Base-by-base conservation (phyloP, 2,888 invertebrate species). In the Habrosyne pyritoides region DNA sequence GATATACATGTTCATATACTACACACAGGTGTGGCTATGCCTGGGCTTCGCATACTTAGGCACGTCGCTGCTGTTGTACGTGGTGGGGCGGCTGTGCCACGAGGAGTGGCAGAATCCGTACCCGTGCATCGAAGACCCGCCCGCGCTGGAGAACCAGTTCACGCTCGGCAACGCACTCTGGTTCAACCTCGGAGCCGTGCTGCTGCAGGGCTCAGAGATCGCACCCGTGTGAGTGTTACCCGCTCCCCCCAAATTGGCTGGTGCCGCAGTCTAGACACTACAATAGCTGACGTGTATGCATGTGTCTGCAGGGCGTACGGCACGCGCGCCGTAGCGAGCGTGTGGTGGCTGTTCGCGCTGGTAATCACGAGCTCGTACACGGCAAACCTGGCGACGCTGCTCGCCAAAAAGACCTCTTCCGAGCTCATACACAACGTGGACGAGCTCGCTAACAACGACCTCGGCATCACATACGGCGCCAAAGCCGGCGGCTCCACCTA, bases 91-190 rank as follows among this genome's bases (percentile, higher is more conserved):
- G 66, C 89, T 97, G 61, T 96, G 96, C 66, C 97, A 98, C 5
- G 95, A 95, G 66, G 98, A 98, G 91, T 97, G 97, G 97, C 96
- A 95, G 77, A 97, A 97, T 90, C 97, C 98, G 0, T 95, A 96
- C 91, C 96, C 97, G 0, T 97, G 97, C 83, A 94, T 97, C 64
- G 96, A 96, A 68, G 96, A 97, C 74, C 96, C 97, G 1, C 95
- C 95, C 36, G 95, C 95, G 62, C 93, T 98, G 52, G 96, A 97
- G 85, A 98, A 97, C 91, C 97, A 96, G 85, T 96, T 97, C 92
- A 96, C 94, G 60, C 94, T 97, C 50, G 94, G 95, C 69, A 98
- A 98, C 90, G 96, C 97, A 62, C 93, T 98, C 57, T 98, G 98
- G 98, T 97, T 98, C 86, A 96, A 97, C 61, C 94, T 97, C 59